Conservation (phyloP, 2,113 vertebrate species). For the Pica pica region DNA sequence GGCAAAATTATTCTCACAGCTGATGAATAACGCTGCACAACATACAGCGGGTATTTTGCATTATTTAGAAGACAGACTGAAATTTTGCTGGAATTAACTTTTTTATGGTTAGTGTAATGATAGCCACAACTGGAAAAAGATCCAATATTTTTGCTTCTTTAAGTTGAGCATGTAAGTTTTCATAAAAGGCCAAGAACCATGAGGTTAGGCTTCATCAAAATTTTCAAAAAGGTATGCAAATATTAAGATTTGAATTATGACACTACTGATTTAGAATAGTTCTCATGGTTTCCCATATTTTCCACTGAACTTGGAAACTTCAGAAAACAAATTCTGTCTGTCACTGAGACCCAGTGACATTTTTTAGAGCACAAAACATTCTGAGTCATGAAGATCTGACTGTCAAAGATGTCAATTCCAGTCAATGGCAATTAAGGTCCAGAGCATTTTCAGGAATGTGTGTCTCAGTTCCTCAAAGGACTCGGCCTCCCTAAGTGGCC, state of each 20-base stretch:
- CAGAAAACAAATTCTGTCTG: neutral
- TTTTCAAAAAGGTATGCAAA: neutral
- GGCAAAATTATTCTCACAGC: neutral
- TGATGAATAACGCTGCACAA: neutral
- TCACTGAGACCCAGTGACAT: neutral
- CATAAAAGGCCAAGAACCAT: neutral
- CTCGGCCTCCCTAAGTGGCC: neutral
- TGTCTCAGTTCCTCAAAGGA: neutral
- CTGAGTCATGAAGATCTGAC: neutral
- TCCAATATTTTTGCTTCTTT: neutral
- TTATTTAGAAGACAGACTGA: neutral
- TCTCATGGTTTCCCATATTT: neutral
- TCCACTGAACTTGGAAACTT: neutral
- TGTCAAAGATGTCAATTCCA: neutral
- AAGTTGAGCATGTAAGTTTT: neutral
- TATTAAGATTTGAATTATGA: neutral
- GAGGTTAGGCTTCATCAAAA: neutral
- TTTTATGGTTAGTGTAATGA: neutral
- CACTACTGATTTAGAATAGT: neutral
- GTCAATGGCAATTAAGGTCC: neutral
- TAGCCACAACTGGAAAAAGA: neutral
- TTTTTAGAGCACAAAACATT: neutral
- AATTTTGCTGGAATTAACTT: neutral
- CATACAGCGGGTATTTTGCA: conserved; percentile 22
- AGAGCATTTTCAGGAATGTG: neutral